Base-by-base conservation (phyloP, 2,797 vertebrate species). In the Etheostoma nigrum region DNA sequence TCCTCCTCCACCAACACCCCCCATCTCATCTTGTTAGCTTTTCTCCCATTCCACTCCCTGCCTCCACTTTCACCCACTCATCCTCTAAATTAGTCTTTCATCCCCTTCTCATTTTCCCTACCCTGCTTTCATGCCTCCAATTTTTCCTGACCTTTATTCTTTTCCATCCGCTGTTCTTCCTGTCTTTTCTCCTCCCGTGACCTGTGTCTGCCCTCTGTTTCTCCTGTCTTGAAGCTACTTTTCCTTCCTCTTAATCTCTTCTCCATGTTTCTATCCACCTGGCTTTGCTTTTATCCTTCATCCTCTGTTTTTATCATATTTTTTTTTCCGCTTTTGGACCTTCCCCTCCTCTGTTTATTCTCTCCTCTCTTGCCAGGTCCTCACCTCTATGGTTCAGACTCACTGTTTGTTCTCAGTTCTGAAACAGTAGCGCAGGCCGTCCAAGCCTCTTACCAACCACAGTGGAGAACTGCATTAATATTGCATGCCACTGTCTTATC, bases 401-500 rank as follows among this genome's bases (percentile, higher is more conserved):
- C 85, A 60, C 78, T 89, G 77, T 82, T 83, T 91, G 80, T 89
- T 89, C 86, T 86, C 76, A 47, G 58, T 76, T 92, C 78, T 90
- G 91, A 92, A 93, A 94, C 76, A 83, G 80, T 86, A 94, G 83
- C 71, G 51, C 58, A 72, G 88, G 81, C 86, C 88, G 90, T 92
- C 89, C 81, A 49, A 88, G 76, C 85, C 91, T 92, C 92, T 93
- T 90, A 93, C 83, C 89, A 92, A 91, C 91, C 91, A 91, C 91
- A 93, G 84, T 87, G 82, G 87, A 92, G 91, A 79, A 67, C 88
- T 79, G 76, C 89, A 94, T 95, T 94, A 94, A 94, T 94, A 94
- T 95, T 95, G 93, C 90, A 95, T 91, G 91, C 88, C 81, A 89
- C 87, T 87, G 89, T 93, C 82, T 87, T 93, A 94, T 94, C 88